Percentiles rank a stretch among this genome's conserved stretches.
Conservation (phyloP, 2,113 vertebrate species). For the Malaclemys terrapin region DNA sequence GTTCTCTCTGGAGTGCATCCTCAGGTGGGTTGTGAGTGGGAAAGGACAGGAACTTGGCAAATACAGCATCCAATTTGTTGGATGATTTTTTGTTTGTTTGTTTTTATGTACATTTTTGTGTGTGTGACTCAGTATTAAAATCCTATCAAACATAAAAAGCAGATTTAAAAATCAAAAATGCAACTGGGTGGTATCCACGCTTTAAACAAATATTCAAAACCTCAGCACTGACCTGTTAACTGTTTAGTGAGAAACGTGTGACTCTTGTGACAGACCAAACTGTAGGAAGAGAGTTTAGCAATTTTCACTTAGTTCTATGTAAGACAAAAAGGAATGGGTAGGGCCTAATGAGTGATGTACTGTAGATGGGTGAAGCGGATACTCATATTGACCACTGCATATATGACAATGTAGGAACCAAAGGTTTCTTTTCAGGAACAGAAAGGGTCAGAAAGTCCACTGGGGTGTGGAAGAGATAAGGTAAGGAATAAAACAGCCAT, state of each 20-base stretch:
- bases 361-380: neutral
- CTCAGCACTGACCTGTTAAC: neutral
- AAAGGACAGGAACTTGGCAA: constrained; percentile 4
- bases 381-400: neutral
- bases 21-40: neutral
- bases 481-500: neutral
- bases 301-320: neutral
- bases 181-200: neutral
- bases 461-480: neutral
- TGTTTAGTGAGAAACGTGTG: neutral
- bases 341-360: neutral
- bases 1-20: neutral
- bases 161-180: neutral
- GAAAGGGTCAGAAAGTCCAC: neutral
- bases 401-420: neutral
- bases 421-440: neutral
- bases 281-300: neutral
- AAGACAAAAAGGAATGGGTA: neutral
- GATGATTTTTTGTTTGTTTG: neutral
- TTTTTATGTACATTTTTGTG: neutral
- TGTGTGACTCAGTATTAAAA: neutral
- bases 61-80: neutral
- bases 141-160: neutral
- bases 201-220: constrained; percentile 6
- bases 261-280: neutral